phyloP scores from a whole-genome alignment of 64 coral and sea anemone species.

The Stichodactyla mertensii region DNA sequence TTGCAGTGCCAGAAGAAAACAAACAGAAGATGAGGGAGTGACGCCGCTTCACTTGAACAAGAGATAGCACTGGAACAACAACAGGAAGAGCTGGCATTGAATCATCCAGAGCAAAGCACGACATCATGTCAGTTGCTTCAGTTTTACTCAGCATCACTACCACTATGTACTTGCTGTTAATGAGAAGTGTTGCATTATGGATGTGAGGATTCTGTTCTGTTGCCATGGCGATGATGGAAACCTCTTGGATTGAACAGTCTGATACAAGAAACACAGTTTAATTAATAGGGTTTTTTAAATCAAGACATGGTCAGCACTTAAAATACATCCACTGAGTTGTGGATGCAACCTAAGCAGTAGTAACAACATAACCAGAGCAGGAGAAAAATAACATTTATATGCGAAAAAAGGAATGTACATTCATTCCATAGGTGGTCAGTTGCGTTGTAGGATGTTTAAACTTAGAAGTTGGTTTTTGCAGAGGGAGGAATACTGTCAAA shows the following conservation, averaged over 20 bases:
- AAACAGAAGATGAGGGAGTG: conserved; percentile 52
- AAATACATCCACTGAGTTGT: no score
- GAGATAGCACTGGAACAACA: conserved; percentile 20
- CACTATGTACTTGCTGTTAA: conserved; percentile 43
- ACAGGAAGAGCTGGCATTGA: conserved; percentile 27
- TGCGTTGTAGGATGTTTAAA: no score
- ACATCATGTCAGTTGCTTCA: conserved; percentile 17
- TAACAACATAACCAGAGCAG: no score
- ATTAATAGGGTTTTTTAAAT: neutral
- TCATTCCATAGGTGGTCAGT: no score
- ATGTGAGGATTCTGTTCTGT: conserved; percentile 15
- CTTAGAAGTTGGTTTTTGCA: no score
- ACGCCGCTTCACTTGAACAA: conserved; percentile 34
- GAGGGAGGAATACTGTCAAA: no score
- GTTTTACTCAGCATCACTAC: conserved; percentile 24
- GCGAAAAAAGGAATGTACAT: no score
- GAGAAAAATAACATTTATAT: no score
- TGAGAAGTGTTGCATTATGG: conserved; percentile 30
- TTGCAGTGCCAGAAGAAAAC: conserved; percentile 43
- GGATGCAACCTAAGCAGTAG: no score
- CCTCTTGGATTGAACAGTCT: conserved; percentile 36
- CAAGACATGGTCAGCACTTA: no score
- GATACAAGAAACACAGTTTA: neutral
- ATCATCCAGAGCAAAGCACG: conserved; percentile 57
- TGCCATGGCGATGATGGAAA: conserved; percentile 33